phyloP scores from a whole-genome alignment of 1,140 invertebrate species.

The Drosophila leontia region DNA sequence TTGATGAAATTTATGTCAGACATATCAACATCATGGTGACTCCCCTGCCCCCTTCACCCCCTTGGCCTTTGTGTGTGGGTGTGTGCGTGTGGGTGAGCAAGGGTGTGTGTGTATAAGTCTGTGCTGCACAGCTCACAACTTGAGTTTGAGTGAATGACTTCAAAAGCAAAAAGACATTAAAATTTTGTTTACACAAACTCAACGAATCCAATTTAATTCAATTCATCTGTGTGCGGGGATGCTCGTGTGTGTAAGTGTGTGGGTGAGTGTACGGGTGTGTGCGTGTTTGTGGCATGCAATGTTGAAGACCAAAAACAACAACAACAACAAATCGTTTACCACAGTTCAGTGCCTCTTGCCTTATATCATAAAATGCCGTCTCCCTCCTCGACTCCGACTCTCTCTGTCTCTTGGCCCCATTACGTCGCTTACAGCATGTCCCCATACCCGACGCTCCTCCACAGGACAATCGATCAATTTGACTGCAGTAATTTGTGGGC shows the following conservation, averaged over 20 bases:
- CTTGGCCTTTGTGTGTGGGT: slow-evolving; percentile 49
- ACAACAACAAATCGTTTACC: slow-evolving; percentile 82
- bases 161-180: slow-evolving; percentile 83
- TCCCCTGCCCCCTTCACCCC: slow-evolving; percentile 9
- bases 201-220: slow-evolving; percentile 84
- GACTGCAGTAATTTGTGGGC: slow-evolving; percentile 81
- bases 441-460: slow-evolving; percentile 38
- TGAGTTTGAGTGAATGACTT: slow-evolving; percentile 81
- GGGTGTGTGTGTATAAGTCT: slow-evolving; percentile 20
- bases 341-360: slow-evolving; percentile 75
- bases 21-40: slow-evolving; percentile 77
- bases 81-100: slow-evolving; percentile 2
- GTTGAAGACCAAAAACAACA: slow-evolving; percentile 65
- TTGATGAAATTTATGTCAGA: slow-evolving; percentile 84
- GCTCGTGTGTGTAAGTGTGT: slow-evolving; percentile 15
- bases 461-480: slow-evolving; percentile 79
- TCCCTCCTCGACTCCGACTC: neutral
- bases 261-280: slow-evolving; percentile 2
- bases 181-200: slow-evolving; percentile 83
- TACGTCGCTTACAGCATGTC: slow-evolving; percentile 16
- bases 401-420: slow-evolving; percentile 27
- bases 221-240: slow-evolving; percentile 59
- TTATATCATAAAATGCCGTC: slow-evolving; percentile 73
- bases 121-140: slow-evolving; percentile 51
- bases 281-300: slow-evolving; percentile 67